Base-by-base conservation (phyloP, 2,888 invertebrate species). In the Drosophila fungiperda region DNA sequence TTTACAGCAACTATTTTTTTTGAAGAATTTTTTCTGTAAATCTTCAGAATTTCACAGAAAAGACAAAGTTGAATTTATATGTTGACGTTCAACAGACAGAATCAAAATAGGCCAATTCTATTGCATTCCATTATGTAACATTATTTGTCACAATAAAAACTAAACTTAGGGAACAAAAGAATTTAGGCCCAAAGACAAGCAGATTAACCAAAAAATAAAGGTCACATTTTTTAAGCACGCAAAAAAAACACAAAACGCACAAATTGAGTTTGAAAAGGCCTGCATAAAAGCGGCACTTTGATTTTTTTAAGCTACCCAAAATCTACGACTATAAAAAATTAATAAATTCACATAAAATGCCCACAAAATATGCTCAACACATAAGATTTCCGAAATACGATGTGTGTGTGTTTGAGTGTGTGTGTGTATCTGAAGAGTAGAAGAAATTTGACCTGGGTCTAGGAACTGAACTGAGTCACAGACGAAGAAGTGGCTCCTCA, bases 281-380 rank as follows among this genome's bases (percentile, higher is more conserved):
- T 53, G 32, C 38, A 40, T 42, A 42, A 20, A 60, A 53, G 65
- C 77, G 77, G 80, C 80, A 68, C 77, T 78, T 78, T 79, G 76
- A 78, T 55, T 76, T 36, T 52, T 32, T 60, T 59, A 75, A 73
- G 83, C 89, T 63, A 48, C 40, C 69, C 73, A 40, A 83, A 87
- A 76, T 87, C 89, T 75, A 84, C 77, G 79, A 69, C 74, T 84
- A 84, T 87, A 85, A 78, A 80, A 87, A 76, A 87, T 89, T 82
- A 85, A 85, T 87, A 89, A 89, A 85, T 89, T 85, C 87, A 79
- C 77, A 87, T 79, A 64, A 75, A 85, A 76, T 35, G 70, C 42
- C 68, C 54, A 67, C 62, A 38, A 82, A 71, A 72, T 83, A 75
- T 72, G 87, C 87, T 79, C 54, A 80, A 70, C 69, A 40, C 63